Base-by-base conservation (phyloP, 2,888 invertebrate genomes). In the Chrysotoxum bicinctum region DNA sequence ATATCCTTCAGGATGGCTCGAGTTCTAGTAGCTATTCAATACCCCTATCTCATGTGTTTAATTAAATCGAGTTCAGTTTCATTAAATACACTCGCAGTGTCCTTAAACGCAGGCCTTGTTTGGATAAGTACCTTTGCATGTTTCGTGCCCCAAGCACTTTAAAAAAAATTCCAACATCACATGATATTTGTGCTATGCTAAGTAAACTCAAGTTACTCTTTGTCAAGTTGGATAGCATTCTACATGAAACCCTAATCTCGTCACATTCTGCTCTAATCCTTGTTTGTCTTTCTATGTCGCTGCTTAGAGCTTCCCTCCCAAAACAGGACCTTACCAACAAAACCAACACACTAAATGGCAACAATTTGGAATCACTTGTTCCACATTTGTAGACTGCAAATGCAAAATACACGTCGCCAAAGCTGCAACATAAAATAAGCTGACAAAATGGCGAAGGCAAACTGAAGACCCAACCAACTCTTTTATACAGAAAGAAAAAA, bases 331-430 rank as follows among this genome's bases (percentile, higher is more conserved):
- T 76, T 75, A 62, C 48, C 8, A 45, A 16, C 30, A 9, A 43
- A 64, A 70, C 64, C 19, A 52, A 54, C 30, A 82, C 60, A 40
- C 66, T 68, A 66, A 82, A 77, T 58, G 73, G 48, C 30, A 78
- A 77, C 82, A 77, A 69, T 78, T 77, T 68, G 26, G 52, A 83
- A 83, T 56, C 77, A 62, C 62, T 83, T 82, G 76, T 73, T 76
- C 72, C 77, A 73, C 76, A 76, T 69, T 64, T 78, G 78, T 69
- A 62, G 56, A 72, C 68, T 73, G 77, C 68, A 62, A 69, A 73
- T 78, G 62, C 56, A 73, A 40, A 40, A 40, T 40, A 43, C 43
- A 43, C 43, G 8, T 16, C 70, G 70, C 80, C 10, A 35, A 48
- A 23, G 66, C 52, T 73, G 32, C 68, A 69, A 73, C 50, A 83